Evolutionary conservation across 2,888 invertebrate genomes (phyloP).

Genomic region (Petrophora chlorosata): DNA sequence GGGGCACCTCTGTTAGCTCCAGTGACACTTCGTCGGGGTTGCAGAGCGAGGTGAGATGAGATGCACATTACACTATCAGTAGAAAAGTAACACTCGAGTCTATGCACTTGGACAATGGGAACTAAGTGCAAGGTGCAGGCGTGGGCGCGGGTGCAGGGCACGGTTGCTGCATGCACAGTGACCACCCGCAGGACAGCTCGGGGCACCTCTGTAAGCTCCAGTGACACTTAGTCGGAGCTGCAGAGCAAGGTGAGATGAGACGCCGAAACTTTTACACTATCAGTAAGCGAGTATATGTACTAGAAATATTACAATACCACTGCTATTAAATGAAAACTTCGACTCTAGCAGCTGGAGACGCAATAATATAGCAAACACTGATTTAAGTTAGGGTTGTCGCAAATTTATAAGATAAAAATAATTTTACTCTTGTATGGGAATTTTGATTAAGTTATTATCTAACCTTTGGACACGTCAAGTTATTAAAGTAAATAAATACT

Average conservation of each 20-base stretch:
- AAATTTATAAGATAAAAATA: too few species aligned
- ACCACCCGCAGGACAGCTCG: slow-evolving; percentile 72
- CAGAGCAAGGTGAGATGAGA: slow-evolving; percentile 63
- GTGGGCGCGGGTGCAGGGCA: slow-evolving; percentile 71
- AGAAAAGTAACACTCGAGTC: too few species aligned
- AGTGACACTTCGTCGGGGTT: slow-evolving; percentile 63
- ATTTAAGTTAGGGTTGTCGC: too few species aligned
- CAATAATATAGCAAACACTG: too few species aligned
- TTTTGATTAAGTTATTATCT: too few species aligned
- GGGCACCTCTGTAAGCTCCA: slow-evolving; percentile 69
- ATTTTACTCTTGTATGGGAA: too few species aligned
- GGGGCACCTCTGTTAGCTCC: slow-evolving; percentile 68
- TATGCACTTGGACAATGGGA: slow-evolving; percentile 60
- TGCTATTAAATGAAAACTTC: too few species aligned
- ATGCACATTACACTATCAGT: too few species aligned
- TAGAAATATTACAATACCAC: too few species aligned
- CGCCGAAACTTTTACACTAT: too few species aligned
- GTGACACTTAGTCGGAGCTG: slow-evolving; percentile 59
- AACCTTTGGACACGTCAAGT: too few species aligned
- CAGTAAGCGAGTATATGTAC: slow-evolving; percentile 51
- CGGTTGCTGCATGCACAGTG: slow-evolving; percentile 74
- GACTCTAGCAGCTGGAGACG: too few species aligned
- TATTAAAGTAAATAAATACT: background rate
- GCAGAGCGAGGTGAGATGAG: slow-evolving; percentile 61
- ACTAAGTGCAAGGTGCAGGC: slow-evolving; percentile 51